phyloP scores from a whole-genome alignment of 1,140 invertebrate genomes.

The Pseudomyrmex dendroicus region DNA sequence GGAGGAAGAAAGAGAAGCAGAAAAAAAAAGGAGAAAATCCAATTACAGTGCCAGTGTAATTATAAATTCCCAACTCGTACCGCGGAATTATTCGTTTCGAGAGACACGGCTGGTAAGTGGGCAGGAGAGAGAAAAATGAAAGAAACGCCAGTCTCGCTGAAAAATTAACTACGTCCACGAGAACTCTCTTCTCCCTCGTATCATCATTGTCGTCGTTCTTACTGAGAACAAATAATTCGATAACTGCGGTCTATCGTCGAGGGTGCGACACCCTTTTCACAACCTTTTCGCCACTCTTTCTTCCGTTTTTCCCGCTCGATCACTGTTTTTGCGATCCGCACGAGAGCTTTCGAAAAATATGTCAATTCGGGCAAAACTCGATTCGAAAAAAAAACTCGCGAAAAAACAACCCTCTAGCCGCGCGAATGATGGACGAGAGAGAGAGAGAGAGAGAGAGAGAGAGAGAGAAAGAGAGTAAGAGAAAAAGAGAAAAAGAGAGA shows the following conservation, averaged over 20 bases:
- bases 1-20: background rate
- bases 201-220: constrained; percentile 43
- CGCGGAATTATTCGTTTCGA: constrained; percentile 55
- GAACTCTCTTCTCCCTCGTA: constrained; percentile 22
- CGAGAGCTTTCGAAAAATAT: constrained; percentile 79
- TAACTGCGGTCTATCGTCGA: constrained; percentile 40
- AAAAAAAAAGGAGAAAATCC: constrained; percentile 50
- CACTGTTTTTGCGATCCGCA: constrained; percentile 56
- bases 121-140: constrained; percentile 8
- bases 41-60: constrained; percentile 54
- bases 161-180: constrained; percentile 48
- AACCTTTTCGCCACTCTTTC: constrained; percentile 60
- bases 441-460: background rate
- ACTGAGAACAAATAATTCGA: constrained; percentile 67
- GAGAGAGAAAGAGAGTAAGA: no score
- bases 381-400: constrained; percentile 42
- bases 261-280: constrained; percentile 64
- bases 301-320: constrained; percentile 47
- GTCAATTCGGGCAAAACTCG: constrained; percentile 76
- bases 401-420: constrained; percentile 25
- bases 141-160: constrained; percentile 48
- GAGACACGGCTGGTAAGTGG: constrained; percentile 15
- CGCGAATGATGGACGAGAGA: constrained; percentile 14
- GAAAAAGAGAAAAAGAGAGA: constrained; percentile 5
- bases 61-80: constrained; percentile 58